These are phyloP conservation scores for Cotesia glomerata DNA, from an alignment of 1,140 invertebrate genomes.

Conservation along the genomic window DNA sequence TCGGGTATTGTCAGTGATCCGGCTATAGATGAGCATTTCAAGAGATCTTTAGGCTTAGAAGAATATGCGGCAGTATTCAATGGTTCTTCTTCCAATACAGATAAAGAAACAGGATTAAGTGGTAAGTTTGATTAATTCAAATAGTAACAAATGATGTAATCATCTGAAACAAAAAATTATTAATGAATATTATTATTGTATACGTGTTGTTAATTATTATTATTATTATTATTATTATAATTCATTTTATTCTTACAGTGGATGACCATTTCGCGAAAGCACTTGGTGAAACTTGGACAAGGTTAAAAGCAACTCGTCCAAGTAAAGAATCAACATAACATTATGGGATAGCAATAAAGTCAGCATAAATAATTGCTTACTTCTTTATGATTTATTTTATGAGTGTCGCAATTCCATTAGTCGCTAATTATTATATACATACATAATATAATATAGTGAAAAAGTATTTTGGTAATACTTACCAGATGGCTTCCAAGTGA, in stretches of 20 bases:
- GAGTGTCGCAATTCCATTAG: conserved; percentile 32
- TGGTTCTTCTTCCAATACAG: conserved; percentile 57
- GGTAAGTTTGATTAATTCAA: conserved; percentile 38
- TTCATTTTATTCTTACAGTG: conserved; percentile 58
- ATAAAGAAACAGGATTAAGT: conserved; percentile 59
- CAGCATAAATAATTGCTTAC: not conserved
- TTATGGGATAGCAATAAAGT: conserved; percentile 1
- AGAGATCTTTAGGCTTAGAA: conserved; percentile 83
- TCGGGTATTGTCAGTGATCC: conserved; percentile 71
- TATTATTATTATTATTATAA: not conserved
- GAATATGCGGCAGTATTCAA: conserved; percentile 84
- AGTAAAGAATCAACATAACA: conserved; percentile 57
- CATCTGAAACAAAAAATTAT: not conserved
- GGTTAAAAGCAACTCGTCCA: conserved; percentile 72
- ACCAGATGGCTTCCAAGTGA: conserved; percentile 16
- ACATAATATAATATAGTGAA: conserved; percentile 10
- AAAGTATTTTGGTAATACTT: conserved; percentile 7
- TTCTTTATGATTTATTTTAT: conserved; percentile 13
- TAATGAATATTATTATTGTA: conserved; percentile 10
- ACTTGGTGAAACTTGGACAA: conserved; percentile 90
- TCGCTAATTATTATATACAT: conserved; percentile 32
- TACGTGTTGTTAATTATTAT: not conserved
- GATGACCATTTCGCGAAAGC: conserved; percentile 98
- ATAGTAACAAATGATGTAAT: not conserved
- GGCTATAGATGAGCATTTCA: conserved; percentile 95